Evolutionary conservation across 2,113 vertebrate genomes (phyloP).

Genomic region (Mobula birostris): DNA sequence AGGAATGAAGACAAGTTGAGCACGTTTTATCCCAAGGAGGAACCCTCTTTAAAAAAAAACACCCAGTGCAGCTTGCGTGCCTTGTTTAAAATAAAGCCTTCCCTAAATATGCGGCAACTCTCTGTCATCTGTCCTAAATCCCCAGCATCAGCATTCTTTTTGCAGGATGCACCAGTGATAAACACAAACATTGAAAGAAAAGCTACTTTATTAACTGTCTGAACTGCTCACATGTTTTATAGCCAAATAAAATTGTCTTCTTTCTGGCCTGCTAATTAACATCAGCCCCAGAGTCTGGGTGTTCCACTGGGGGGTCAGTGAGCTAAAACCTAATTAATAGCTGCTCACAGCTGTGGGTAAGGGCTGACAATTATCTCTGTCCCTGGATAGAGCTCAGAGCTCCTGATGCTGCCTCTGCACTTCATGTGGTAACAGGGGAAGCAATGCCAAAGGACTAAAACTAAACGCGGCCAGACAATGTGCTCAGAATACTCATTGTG

Average conservation of each 20-base stretch:
- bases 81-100: background rate
- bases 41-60: background rate
- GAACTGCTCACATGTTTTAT: background rate
- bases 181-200: background rate
- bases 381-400: background rate
- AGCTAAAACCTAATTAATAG: slow-evolving; percentile 34
- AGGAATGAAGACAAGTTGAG: background rate
- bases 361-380: background rate
- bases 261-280: slow-evolving; percentile 24
- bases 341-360: slow-evolving; percentile 9
- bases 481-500: background rate
- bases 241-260: slow-evolving; percentile 16
- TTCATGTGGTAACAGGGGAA: background rate
- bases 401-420: background rate
- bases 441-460: background rate
- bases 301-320: slow-evolving; percentile 23
- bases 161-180: background rate
- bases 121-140: background rate
- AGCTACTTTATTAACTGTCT: slow-evolving; percentile 16
- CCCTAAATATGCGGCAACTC: background rate
- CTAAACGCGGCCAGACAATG: background rate
- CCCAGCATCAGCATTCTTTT: background rate
- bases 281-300: background rate
- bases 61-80: background rate
- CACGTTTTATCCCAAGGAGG: too few species aligned